These are phyloP conservation scores for Trematomus loennbergii DNA, from an alignment of 2,113 vertebrate genomes.

Conservation along the genomic window DNA sequence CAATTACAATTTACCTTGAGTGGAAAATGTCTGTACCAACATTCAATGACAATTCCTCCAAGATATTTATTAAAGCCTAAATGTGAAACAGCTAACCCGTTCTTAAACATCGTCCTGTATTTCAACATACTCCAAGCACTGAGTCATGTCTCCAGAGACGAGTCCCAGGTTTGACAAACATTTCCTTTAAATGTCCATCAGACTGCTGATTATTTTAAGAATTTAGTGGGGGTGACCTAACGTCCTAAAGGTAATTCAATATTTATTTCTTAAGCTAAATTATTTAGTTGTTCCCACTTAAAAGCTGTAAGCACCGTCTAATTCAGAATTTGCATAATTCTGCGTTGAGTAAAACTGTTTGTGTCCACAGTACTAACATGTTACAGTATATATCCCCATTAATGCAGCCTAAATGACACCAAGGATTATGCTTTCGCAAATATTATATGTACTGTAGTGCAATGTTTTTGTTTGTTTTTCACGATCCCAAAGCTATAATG, in stretches of 20 bases:
- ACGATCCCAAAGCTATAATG: neutral
- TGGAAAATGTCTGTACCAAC: no score
- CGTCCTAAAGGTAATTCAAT: neutral
- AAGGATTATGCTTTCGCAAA: neutral
- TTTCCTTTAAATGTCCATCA: neutral
- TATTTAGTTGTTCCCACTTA: no score
- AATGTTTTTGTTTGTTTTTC: neutral
- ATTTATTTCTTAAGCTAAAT: no score
- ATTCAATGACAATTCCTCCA: no score
- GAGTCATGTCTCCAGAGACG: neutral
- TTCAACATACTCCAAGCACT: neutral
- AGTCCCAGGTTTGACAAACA: no score
- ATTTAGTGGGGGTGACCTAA: neutral
- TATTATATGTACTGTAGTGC: neutral
- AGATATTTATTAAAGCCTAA: no score
- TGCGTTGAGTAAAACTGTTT: no score
- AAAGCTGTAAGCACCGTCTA: no score
- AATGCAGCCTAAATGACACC: neutral
- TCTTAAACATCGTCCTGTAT: neutral
- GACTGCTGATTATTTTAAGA: slow-evolving; percentile 5
- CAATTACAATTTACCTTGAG: no score
- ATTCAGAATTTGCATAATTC: no score
- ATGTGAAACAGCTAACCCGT: no score
- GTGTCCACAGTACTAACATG: neutral
- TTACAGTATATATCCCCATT: neutral